Percentiles rank a stretch among this genome's conserved stretches.
phyloP scores from a whole-genome alignment of 1,140 invertebrate species.

The Drosophila leontia region DNA sequence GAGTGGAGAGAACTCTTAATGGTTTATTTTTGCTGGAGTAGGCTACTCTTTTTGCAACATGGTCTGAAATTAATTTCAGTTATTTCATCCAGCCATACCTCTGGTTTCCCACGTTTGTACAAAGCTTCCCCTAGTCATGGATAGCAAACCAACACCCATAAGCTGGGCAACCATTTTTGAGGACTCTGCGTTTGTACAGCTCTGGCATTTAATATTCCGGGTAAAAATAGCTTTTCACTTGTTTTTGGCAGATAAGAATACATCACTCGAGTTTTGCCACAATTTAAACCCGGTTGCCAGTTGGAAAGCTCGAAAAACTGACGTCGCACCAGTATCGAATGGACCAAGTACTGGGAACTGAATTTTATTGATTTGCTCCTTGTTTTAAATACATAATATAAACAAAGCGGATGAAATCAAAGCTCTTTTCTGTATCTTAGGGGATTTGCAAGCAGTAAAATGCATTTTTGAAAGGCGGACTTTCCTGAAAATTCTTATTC shows the following conservation, averaged over 20 bases:
- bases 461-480: not conserved
- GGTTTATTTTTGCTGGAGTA: constrained; percentile 5
- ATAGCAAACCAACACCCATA: not conserved
- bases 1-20: not conserved
- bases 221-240: constrained; percentile 1
- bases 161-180: not conserved
- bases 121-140: not conserved
- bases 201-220: not conserved
- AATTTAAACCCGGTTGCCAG: not conserved
- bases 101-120: constrained; percentile 1
- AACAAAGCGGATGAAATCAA: not conserved
- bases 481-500: not conserved
- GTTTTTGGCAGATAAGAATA: not conserved
- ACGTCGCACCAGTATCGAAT: not conserved
- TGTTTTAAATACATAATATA: too few species aligned
- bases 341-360: not conserved
- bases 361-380: not conserved
- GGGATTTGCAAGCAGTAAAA: not conserved
- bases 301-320: not conserved
- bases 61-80: constrained; percentile 4
- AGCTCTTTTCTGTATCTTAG: not conserved
- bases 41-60: constrained; percentile 2
- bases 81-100: constrained; percentile 2
- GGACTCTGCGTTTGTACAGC: not conserved
- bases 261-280: not conserved